These are phyloP conservation scores for Aethina tumida DNA, from an alignment of 1,140 invertebrate species.

Conservation along the genomic window DNA sequence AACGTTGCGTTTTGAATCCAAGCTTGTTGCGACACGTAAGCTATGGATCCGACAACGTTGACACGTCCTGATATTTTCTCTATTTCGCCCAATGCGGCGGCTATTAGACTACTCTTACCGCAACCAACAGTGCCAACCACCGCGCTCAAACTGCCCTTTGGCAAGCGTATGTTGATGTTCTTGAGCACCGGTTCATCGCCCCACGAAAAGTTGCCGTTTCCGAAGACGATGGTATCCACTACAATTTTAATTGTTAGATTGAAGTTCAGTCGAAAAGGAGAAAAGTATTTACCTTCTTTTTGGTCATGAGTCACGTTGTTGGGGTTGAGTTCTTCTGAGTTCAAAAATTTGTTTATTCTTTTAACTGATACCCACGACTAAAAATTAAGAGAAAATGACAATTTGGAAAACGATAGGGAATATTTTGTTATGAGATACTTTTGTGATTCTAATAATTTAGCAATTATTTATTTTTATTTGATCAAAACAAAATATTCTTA, in stretches of 20 bases:
- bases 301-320: conserved; percentile 63
- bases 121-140: conserved; percentile 81
- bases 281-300: conserved; percentile 52
- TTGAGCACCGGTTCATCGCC: conserved; percentile 53
- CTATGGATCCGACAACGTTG: conserved; percentile 71
- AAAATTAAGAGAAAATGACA: conserved; percentile 9
- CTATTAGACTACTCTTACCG: conserved; percentile 81
- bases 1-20: conserved; percentile 91
- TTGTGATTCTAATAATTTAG: not conserved
- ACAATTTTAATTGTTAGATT: conserved; percentile 5
- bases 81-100: conserved; percentile 83
- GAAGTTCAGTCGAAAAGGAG: not conserved
- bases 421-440: not conserved
- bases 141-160: conserved; percentile 60
- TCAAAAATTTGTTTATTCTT: conserved; percentile 84
- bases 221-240: conserved; percentile 20
- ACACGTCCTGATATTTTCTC: conserved; percentile 65
- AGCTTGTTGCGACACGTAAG: conserved; percentile 86
- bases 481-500: not conserved
- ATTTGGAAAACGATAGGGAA: not conserved
- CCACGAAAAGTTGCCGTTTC: conserved; percentile 62
- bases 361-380: conserved; percentile 63
- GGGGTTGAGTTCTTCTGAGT: conserved; percentile 71
- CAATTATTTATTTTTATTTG: not conserved
- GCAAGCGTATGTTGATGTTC: conserved; percentile 63